phyloP scores from a whole-genome alignment of 2,888 invertebrate genomes.

The Agriopis leucophaearia region DNA sequence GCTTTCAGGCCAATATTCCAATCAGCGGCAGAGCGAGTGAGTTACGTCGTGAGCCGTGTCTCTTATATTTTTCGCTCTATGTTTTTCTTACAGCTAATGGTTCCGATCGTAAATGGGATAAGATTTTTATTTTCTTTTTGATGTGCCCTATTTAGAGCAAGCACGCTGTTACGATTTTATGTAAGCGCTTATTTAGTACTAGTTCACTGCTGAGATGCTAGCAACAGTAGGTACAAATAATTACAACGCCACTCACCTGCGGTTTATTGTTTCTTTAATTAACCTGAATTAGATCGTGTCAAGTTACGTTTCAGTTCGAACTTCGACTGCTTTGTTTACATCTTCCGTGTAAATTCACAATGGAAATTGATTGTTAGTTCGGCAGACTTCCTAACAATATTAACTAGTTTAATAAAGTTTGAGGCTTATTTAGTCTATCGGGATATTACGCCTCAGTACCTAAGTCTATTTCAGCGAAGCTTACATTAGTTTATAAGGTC shows the following conservation, averaged over 20 bases:
- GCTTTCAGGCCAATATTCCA: constrained; percentile 72
- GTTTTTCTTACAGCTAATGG: constrained; percentile 70
- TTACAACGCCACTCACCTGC: constrained; percentile 40
- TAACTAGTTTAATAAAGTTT: constrained; percentile 23
- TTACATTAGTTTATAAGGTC: constrained; percentile 34
- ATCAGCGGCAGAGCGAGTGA: constrained; percentile 66
- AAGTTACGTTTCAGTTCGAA: constrained; percentile 5
- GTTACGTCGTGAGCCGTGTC: constrained; percentile 64
- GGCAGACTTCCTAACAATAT: constrained; percentile 14
- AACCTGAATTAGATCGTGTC: constrained; percentile 20
- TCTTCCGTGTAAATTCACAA: constrained; percentile 15
- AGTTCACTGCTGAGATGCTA: constrained; percentile 48
- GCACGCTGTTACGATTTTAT: constrained; percentile 61
- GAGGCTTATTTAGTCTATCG: constrained; percentile 19
- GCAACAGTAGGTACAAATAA: constrained; percentile 53
- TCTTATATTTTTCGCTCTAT: constrained; percentile 65
- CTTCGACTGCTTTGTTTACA: constrained; percentile 25
- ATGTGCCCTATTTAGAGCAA: constrained; percentile 67
- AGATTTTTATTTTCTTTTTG: constrained; percentile 73
- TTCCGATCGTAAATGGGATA: constrained; percentile 72
- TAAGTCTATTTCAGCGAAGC: constrained; percentile 29
- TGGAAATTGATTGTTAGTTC: constrained; percentile 14
- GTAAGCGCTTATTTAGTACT: constrained; percentile 56
- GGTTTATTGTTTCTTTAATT: constrained; percentile 53
- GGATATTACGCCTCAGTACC: constrained; percentile 10